Conservation (phyloP, 1,140 invertebrate genomes). For the Linepithema humile region DNA sequence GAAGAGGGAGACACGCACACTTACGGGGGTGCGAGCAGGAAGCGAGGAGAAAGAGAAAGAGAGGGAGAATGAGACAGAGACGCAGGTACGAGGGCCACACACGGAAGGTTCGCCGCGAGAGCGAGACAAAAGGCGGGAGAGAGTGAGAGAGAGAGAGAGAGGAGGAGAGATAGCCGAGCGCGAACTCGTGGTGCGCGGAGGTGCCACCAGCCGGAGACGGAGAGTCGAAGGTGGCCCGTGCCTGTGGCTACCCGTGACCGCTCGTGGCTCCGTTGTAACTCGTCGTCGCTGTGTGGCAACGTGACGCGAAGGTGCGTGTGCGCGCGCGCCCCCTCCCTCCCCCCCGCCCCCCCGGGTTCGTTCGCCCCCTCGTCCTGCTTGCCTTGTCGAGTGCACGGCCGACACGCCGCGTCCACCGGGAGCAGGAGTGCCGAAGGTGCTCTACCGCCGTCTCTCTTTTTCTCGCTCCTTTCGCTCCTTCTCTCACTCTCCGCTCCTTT, state of each 20-base stretch:
- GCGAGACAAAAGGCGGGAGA: not conserved
- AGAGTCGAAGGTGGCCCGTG: constrained; percentile 72
- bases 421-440: constrained; percentile 40
- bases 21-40: too few relatives aligned
- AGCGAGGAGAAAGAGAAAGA: not conserved
- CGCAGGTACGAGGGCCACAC: constrained; percentile 45
- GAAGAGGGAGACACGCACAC: too few relatives aligned
- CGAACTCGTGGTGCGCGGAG: constrained; percentile 66
- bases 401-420: constrained; percentile 35
- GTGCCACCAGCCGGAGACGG: constrained; percentile 71
- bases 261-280: constrained; percentile 70
- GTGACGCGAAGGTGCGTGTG: constrained; percentile 76
- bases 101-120: constrained; percentile 1
- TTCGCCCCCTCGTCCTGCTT: constrained; percentile 45
- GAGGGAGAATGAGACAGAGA: constrained; percentile 11
- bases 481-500: not conserved
- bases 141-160: constrained; percentile 42
- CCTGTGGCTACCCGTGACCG: constrained; percentile 70
- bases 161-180: constrained; percentile 46
- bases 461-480: not conserved
- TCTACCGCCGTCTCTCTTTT: not conserved
- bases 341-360: constrained; percentile 49
- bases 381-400: constrained; percentile 36
- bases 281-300: constrained; percentile 70
- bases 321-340: constrained; percentile 21